Base-by-base conservation (phyloP, 2,888 invertebrate species). In the Axea sp. region DNA sequence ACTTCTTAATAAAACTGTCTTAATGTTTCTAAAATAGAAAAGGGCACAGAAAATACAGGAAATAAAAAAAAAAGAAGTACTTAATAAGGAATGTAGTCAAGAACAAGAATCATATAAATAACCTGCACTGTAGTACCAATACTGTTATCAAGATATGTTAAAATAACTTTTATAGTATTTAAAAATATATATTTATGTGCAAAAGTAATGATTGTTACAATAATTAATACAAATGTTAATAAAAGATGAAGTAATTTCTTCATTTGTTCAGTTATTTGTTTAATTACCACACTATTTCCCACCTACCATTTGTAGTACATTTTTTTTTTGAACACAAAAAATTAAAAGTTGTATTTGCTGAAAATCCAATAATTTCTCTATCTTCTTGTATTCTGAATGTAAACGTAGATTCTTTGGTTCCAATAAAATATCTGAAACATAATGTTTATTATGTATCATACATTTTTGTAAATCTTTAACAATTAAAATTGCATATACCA, bases 321-420 rank as follows among this genome's bases (percentile, higher is more conserved):
- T 81, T 78, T 37, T 77, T 71, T 49, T 69, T 74, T 55, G 91
- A 91, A 87, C 97, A 97, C 0, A 97, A 88, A 72, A 94, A 90
- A 87, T 99, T 98, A 85, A 97, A 99, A 0, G 98, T 98, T 4
- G 92, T 92, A 15, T 91, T 88, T 31, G 91, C 89, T 3, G 92
- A 90, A 87, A 97, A 97, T 0, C 97, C 97, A 33, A 98, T 86
- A 71, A 99, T 97, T 89, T 99, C 98, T 15, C 99, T 90, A 84
- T 99, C 99, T 86, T 99, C 99, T 88, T 98, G 97, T 77, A 99
- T 99, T 60, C 99, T 91, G 86, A 95, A 98, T 0, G 98, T 93
- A 88, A 98, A 99, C 0, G 99, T 99, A 68, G 99, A 99, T 80
- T 97, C 96, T 84, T 94, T 92, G 0, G 96, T 97, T 5, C 99